Percentiles rank a stretch among this genome's conserved stretches.
Evolutionary conservation across 2,888 invertebrate species (phyloP).

Genomic region (Andrena fulva): DNA sequence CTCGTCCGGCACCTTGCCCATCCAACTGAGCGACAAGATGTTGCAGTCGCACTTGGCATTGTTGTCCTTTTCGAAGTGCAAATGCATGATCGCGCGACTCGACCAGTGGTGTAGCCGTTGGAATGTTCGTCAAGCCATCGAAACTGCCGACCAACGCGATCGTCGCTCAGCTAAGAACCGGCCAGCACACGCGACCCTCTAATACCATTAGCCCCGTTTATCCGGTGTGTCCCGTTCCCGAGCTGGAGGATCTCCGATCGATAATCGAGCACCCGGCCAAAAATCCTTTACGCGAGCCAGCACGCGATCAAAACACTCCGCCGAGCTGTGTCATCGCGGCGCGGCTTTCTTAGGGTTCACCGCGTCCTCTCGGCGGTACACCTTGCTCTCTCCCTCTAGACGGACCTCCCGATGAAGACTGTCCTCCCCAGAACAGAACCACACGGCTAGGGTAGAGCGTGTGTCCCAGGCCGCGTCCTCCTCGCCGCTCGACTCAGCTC

Average conservation of each 20-base stretch:
- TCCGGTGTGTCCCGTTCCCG: background rate
- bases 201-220: constrained; percentile 43
- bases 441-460: background rate
- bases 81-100: constrained; percentile 89
- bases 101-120: constrained; percentile 35
- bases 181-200: constrained; percentile 36
- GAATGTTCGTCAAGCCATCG: constrained; percentile 64
- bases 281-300: constrained; percentile 32
- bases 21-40: constrained; percentile 97
- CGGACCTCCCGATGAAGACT: no score
- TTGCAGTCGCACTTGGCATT: constrained; percentile 98
- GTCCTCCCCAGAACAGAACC: no score
- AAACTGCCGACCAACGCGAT: constrained; percentile 41
- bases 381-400: no score
- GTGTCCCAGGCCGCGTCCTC: background rate
- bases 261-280: constrained; percentile 52
- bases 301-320: constrained; percentile 10
- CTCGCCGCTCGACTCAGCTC: background rate
- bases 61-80: constrained; percentile 97
- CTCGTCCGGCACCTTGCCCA: constrained; percentile 99
- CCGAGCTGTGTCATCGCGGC: background rate
- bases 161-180: constrained; percentile 34
- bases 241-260: constrained; percentile 57
- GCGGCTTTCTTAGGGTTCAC: background rate
- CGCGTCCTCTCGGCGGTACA: background rate